A percentile compares a stretch with the other conserved stretches of the same genome.
phyloP scores from a whole-genome alignment of 2,888 invertebrate genomes.

The Callinectes sapidus region DNA sequence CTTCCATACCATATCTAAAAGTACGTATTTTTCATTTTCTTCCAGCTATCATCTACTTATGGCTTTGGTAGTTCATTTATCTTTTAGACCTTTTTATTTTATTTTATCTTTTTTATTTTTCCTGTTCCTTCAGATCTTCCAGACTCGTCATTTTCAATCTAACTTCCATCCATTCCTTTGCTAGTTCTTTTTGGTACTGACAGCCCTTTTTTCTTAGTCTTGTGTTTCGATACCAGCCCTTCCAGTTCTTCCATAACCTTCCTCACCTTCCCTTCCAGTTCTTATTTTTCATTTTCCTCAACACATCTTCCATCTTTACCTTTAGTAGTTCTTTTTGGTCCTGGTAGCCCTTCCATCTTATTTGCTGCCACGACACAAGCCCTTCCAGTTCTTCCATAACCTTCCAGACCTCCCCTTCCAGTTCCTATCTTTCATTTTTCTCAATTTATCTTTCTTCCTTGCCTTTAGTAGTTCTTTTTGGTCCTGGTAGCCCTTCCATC shows the following conservation, averaged over 20 bases:
- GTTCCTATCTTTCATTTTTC: background rate
- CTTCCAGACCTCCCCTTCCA: background rate
- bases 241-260: background rate
- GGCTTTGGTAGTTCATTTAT: background rate
- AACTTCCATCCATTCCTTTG: background rate
- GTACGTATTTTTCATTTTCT: background rate
- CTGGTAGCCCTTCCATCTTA: background rate
- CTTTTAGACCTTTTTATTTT: background rate
- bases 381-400: background rate
- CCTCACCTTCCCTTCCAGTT: background rate
- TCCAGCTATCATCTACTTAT: background rate
- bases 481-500: background rate
- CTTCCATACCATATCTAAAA: background rate
- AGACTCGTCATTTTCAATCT: background rate
- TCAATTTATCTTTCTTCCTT: background rate
- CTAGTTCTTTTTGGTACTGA: too few relatives aligned
- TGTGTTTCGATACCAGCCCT: background rate
- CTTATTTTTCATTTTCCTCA: background rate
- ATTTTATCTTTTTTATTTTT: background rate
- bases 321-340: background rate
- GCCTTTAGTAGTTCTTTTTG: background rate
- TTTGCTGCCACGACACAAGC: background rate
- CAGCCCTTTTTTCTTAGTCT: too few relatives aligned
- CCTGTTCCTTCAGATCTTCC: background rate
- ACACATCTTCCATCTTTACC: background rate